These are phyloP conservation scores for Drosophila repletoides DNA, from an alignment of 1,140 invertebrate genomes.

Conservation along the genomic window DNA sequence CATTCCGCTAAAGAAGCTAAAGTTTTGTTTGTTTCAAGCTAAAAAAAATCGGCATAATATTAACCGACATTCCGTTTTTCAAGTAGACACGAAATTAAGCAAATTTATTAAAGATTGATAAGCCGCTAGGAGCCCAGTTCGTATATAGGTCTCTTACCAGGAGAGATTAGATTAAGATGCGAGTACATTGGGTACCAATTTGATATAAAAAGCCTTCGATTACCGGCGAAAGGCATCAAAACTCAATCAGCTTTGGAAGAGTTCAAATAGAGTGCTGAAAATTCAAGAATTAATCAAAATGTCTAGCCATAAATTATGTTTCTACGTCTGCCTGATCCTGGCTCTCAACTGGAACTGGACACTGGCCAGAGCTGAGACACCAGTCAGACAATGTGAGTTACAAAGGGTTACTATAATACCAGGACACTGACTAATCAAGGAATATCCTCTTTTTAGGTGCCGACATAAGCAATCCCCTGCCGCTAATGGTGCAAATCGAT, in stretches of 20 bases:
- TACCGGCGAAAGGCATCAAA: conserved; percentile 3
- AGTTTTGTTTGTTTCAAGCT: too few species aligned
- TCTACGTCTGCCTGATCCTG: conserved; percentile 28
- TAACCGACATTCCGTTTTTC: too few species aligned
- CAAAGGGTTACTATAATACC: too few species aligned
- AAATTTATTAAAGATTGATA: conserved; percentile 18
- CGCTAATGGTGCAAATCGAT: conserved; percentile 66
- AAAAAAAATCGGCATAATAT: too few species aligned
- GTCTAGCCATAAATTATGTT: conserved; percentile 14
- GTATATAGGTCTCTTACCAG: neutral
- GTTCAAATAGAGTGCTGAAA: neutral
- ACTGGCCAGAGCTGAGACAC: conserved; percentile 22
- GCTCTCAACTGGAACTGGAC: conserved; percentile 34
- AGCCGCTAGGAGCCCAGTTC: neutral
- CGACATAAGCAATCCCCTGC: conserved; percentile 31
- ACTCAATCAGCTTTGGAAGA: conserved; percentile 5
- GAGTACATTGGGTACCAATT: conserved; percentile 35
- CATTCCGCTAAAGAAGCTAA: too few species aligned
- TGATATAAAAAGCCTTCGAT: conserved; percentile 27
- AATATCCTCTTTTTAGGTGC: conserved; percentile 20
- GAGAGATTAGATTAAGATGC: conserved; percentile 49
- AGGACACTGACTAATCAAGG: neutral
- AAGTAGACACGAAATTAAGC: neutral
- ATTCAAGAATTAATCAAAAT: conserved; percentile 18
- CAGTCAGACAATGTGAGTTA: conserved; percentile 59